These are phyloP conservation scores for Drosophila cardini DNA, from an alignment of 1,140 invertebrate genomes.

Conservation along the genomic window DNA sequence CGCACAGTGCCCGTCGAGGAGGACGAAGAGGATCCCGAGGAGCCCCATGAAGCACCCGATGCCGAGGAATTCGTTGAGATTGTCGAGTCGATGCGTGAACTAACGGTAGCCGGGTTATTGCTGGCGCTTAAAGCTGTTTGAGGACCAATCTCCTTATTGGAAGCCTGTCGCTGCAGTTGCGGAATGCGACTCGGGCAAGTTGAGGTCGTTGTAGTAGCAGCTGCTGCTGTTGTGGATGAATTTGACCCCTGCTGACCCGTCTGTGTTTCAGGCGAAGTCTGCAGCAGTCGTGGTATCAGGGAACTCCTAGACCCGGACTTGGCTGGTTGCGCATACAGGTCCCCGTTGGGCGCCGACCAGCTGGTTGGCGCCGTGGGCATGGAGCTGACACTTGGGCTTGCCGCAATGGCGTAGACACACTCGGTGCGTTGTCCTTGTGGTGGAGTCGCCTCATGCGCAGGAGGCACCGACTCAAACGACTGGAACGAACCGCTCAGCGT, in stretches of 20 bases:
- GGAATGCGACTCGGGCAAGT: conserved; percentile 61
- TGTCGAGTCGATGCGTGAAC: conserved; percentile 58
- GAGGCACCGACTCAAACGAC: conserved; percentile 74
- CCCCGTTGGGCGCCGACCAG: conserved; percentile 66
- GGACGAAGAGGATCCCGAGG: conserved; percentile 62
- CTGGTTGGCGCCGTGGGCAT: conserved; percentile 40
- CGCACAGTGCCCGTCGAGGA: conserved; percentile 81
- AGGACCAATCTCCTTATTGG: conserved; percentile 55
- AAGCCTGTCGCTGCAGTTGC: conserved; percentile 66
- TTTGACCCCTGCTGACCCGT: conserved; percentile 18
- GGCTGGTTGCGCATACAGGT: conserved; percentile 73
- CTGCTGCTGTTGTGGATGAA: conserved; percentile 9
- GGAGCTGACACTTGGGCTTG: conserved; percentile 36
- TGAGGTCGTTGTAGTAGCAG: background rate
- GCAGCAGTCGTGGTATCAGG: conserved; percentile 58
- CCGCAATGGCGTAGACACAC: conserved; percentile 68
- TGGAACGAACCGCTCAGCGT: conserved; percentile 71
- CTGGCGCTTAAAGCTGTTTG: conserved; percentile 22
- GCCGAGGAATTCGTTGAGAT: conserved; percentile 67
- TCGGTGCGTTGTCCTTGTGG: conserved; percentile 74
- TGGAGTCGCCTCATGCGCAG: conserved; percentile 67
- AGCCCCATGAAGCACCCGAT: conserved; percentile 55
- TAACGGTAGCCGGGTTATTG: conserved; percentile 24
- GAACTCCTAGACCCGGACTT: conserved; percentile 68
- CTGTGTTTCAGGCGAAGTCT: conserved; percentile 13